Evolutionary conservation across 2,888 invertebrate species (phyloP).

Genomic region (Vandiemenella viatica): DNA sequence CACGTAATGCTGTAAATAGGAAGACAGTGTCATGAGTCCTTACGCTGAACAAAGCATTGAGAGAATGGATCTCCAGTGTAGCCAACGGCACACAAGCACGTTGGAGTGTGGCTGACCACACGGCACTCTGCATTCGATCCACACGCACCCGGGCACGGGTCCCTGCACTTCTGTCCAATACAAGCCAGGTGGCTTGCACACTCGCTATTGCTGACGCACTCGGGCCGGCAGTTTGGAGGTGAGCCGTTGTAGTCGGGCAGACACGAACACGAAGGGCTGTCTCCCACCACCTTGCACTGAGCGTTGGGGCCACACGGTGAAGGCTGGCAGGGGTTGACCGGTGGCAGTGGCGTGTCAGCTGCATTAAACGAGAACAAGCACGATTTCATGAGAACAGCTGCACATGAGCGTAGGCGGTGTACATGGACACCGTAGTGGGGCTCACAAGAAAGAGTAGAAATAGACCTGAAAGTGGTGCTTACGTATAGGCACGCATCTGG

Average conservation of each 20-base stretch:
- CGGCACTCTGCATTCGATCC: slow-evolving; percentile 58
- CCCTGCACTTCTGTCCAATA: slow-evolving; percentile 54
- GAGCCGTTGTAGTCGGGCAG: slow-evolving; percentile 56
- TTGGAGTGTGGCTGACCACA: slow-evolving; percentile 58
- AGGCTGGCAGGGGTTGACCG: slow-evolving; percentile 22
- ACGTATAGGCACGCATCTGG: slow-evolving; percentile 39
- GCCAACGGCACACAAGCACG: slow-evolving; percentile 49
- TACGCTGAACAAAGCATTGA: slow-evolving; percentile 33
- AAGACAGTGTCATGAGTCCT: too few species aligned
- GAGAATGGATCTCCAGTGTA: slow-evolving; percentile 63
- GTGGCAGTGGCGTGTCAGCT: slow-evolving; percentile 2
- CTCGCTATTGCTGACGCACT: slow-evolving; percentile 54
- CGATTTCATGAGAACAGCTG: not conserved
- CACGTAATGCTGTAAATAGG: too few species aligned
- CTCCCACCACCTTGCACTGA: slow-evolving; percentile 28
- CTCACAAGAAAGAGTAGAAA: too few species aligned
- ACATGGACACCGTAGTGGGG: too few species aligned
- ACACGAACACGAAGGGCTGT: slow-evolving; percentile 47
- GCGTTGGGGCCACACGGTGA: slow-evolving; percentile 23
- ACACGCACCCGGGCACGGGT: slow-evolving; percentile 44
- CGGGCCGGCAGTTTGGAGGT: slow-evolving; percentile 62
- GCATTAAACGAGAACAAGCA: slow-evolving; percentile 13
- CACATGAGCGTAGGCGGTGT: not conserved
- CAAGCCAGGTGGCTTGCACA: slow-evolving; percentile 54
- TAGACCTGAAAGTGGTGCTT: not conserved